Percentiles rank a stretch among this genome's conserved stretches.
These are phyloP conservation scores for Hydrocynus forskahlii DNA, from an alignment of 2,797 vertebrate species.

Conservation along the genomic window DNA sequence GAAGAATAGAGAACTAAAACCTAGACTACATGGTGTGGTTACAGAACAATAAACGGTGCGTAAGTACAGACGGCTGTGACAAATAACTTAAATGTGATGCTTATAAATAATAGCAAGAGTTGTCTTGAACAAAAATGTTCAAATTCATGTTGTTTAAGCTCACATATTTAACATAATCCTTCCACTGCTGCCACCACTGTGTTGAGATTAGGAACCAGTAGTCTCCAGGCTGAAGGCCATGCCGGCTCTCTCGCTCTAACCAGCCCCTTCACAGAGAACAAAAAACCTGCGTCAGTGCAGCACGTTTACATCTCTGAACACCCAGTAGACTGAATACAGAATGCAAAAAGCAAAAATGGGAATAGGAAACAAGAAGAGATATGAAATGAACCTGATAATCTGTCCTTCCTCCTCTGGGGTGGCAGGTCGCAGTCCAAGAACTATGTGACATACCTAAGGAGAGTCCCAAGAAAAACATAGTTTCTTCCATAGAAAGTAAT, in stretches of 20 bases:
- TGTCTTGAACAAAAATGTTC: too few species aligned
- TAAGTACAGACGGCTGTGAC: not conserved
- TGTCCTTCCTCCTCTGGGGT: slow-evolving; percentile 96
- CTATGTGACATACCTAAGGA: slow-evolving; percentile 94
- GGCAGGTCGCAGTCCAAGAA: slow-evolving; percentile 92
- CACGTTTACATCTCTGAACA: not conserved
- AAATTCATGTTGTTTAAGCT: slow-evolving; percentile 67
- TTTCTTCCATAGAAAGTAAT: not conserved
- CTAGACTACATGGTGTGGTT: not conserved
- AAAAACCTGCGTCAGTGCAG: not conserved
- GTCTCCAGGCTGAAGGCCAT: slow-evolving; percentile 91
- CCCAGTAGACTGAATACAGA: not conserved
- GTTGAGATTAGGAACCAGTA: slow-evolving; percentile 99
- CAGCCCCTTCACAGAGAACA: slow-evolving; percentile 82
- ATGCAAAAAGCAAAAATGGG: not conserved
- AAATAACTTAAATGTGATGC: not conserved
- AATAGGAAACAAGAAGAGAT: not conserved
- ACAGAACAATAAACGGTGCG: too few species aligned
- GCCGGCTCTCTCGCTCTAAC: slow-evolving; percentile 95
- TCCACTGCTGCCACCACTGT: slow-evolving; percentile 99
- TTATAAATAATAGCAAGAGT: not conserved
- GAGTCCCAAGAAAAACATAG: not conserved
- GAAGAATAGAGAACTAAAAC: not conserved
- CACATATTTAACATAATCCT: slow-evolving; percentile 98
- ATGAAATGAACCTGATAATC: slow-evolving; percentile 87